Evolutionary conservation across 2,113 vertebrate genomes (phyloP), one percentile per base, ranked within the genome.

Genomic region (Syngnathoides biaculeatus): DNA sequence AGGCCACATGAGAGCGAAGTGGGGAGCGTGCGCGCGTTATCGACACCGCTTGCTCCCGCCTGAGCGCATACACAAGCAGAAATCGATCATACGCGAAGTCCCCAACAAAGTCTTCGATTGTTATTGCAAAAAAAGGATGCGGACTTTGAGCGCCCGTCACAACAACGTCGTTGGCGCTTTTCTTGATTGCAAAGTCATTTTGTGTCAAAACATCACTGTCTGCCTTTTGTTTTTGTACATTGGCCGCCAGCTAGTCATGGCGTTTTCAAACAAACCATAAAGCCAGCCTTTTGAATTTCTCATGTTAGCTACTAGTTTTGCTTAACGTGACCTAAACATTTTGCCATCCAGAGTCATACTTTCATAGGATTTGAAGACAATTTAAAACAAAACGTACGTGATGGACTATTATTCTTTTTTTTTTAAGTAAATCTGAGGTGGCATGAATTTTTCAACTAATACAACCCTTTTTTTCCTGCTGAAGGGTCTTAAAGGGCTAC

Each of bases 121-220:
- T n/a, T 57, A 57, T 30, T 14, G 17, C 8, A 19, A 57, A 57
- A n/a, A 17, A 30, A 57, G 24, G 17, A 27, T 30, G 24, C 30
- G 55, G 55, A 57, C 55, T 57, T 57, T 57, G 55, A 15, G 26
- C 24, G 55, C 24, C 53, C 14, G 53, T 56, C 53, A 56, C 22
- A 15, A 57, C 55, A 19, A 57, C 26, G 26, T 22, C 14, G 52
- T 55, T 55, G 12, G 22, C 52, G 9, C 30, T 30, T 57, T 57
- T 30, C 55, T 57, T 57, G 55, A 57, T 57, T 30, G 30, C 15
- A 26, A 30, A 30, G 17, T 17, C 55, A 17, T 57, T 30, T 30
- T 27, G 55, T 48, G 15, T 48, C 1, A 14, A 15, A 26, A 57
- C 17, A 26, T 30, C 55, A 57, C 12, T 15, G 52, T 13, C 52